These are phyloP conservation scores for Chloroceryle aenea DNA, from an alignment of 2,113 vertebrate species.

Conservation along the genomic window DNA sequence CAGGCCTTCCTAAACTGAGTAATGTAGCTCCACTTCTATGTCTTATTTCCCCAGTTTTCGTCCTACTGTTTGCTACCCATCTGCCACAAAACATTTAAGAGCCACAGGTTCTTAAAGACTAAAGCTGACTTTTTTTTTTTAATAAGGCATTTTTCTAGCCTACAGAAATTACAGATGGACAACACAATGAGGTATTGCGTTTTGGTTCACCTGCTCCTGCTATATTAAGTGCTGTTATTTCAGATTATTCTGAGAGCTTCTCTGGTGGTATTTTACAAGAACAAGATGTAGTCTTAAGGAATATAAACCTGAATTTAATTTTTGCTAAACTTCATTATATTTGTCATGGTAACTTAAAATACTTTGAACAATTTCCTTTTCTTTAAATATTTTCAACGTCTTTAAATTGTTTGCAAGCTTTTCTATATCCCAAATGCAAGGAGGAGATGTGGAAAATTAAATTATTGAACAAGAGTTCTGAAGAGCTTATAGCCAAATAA, in stretches of 20 bases:
- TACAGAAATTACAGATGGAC: neutral
- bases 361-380: neutral
- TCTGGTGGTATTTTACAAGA: neutral
- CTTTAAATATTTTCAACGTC: neutral
- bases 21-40: neutral
- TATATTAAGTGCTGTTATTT: neutral
- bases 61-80: neutral
- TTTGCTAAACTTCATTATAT: neutral
- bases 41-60: neutral
- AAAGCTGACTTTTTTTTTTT: neutral
- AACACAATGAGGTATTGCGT: neutral
- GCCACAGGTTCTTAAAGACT: neutral
- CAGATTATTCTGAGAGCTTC: neutral
- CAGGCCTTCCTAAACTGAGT: neutral
- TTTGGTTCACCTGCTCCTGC: neutral
- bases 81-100: neutral
- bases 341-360: neutral
- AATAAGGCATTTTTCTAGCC: neutral
- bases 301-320: neutral
- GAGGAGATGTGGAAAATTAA: neutral
- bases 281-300: neutral
- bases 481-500: neutral
- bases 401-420: neutral
- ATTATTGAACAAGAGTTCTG: neutral
- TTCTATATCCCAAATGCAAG: neutral